A percentile compares a stretch with the other conserved stretches of the same genome.
phyloP scores from a whole-genome alignment of 2,888 invertebrate species.

The Frankliniella intonsa region DNA sequence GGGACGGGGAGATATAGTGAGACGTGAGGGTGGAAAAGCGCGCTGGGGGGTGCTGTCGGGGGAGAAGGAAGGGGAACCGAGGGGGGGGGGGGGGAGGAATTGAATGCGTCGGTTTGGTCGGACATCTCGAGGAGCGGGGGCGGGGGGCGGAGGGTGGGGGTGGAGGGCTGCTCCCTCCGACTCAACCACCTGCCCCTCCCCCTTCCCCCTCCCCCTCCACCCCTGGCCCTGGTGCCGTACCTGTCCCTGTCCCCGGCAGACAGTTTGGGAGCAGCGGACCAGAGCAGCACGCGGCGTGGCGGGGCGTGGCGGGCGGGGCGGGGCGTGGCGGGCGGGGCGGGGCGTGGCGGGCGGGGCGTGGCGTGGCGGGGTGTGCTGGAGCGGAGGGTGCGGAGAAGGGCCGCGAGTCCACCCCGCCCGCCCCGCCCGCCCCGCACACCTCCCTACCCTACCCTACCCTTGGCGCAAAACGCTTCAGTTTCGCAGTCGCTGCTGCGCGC shows the following conservation, averaged over 20 bases:
- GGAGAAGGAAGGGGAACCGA: background rate
- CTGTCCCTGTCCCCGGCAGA: constrained; percentile 6
- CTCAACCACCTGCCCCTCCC: background rate
- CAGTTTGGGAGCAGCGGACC: background rate
- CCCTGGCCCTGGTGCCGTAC: background rate
- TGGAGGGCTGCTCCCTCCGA: background rate
- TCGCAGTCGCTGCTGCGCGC: background rate
- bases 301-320: too few species aligned
- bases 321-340: too few species aligned
- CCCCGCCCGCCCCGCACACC: background rate
- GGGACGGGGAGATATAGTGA: too few species aligned
- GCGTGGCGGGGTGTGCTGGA: too few species aligned
- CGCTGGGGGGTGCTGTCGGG: background rate
- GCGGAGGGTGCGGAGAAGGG: too few species aligned
- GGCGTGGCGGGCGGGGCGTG: too few species aligned
- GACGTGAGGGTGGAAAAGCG: background rate
- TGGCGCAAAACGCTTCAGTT: too few species aligned
- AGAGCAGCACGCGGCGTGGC: too few species aligned
- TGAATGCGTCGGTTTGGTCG: background rate
- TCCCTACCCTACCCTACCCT: too few species aligned
- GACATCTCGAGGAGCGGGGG: too few species aligned
- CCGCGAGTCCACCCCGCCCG: background rate
- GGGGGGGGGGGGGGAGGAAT: background rate
- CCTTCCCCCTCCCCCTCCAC: background rate
- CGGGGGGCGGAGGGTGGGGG: too few species aligned